phyloP scores from a whole-genome alignment of 2,113 vertebrate genomes.

The Balaeniceps rex region DNA sequence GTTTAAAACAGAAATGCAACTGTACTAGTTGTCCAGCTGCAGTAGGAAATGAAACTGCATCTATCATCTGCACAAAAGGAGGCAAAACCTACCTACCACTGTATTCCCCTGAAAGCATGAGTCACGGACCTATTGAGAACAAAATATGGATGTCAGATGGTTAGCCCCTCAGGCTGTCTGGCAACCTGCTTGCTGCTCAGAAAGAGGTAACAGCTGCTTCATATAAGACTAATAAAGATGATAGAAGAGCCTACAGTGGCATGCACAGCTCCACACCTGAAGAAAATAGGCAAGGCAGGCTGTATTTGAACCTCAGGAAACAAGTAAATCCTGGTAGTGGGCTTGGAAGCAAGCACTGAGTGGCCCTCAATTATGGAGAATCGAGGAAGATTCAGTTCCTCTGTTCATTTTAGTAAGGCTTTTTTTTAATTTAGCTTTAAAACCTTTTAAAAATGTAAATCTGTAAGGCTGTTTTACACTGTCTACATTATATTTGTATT shows the following conservation, averaged over 20 bases:
- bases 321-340: not conserved
- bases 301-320: not conserved
- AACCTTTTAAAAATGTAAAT: not conserved
- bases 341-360: not conserved
- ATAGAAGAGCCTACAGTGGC: not conserved
- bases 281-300: not conserved
- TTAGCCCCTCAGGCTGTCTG: conserved; percentile 26
- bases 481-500: not conserved
- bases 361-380: rapidly evolving
- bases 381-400: not conserved
- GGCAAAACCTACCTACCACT: not conserved
- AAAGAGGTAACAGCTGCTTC: conserved; percentile 49
- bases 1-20: not conserved
- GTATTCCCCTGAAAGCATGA: conserved; percentile 37
- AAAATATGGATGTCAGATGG: conserved; percentile 56
- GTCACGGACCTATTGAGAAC: conserved; percentile 25
- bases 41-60: conserved; percentile 40
- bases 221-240: conserved; percentile 23
- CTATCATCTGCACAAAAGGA: conserved; percentile 17
- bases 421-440: not conserved
- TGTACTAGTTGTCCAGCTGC: conserved; percentile 2
- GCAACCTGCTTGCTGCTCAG: conserved; percentile 27
- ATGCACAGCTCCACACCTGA: not conserved
- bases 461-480: not conserved
- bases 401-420: not conserved